Base-by-base conservation (phyloP, 2,113 vertebrate species). In the Pomatostomus ruficeps region DNA sequence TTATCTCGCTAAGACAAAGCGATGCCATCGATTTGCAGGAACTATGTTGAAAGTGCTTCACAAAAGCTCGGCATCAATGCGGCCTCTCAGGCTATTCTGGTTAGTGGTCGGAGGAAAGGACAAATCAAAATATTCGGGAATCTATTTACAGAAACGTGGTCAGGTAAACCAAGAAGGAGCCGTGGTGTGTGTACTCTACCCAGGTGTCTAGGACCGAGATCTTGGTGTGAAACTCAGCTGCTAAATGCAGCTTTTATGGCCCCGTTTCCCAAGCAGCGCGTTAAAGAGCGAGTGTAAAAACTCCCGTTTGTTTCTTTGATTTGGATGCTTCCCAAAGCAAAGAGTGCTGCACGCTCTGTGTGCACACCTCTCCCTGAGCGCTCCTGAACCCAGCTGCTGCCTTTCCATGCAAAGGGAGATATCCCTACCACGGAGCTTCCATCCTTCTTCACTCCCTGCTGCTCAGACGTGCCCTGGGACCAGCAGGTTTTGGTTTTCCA, bases 261-360 rank as follows among this genome's bases (percentile, higher is more conserved):
- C 36, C 58, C 16, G 54, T 85, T 95, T 66, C 93, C 75, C 58
- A 88, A 94, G 88, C 85, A 91, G 78, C 78, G 22, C 43, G 71
- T 76, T 93, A 81, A 89, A 81, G 43, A 81, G 40, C 4, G 12
- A 40, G 49, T 35, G 49, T 94, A 84, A 92, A 93, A 91, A 65
- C 58, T 89, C 52, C 52, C 59, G 63, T 62, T 94, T 54, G 33
- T 89, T 95, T 94, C 73, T 92, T 94, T 94, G 87, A 65, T 40
- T 95, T 96, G 94, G 84, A 95, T 88, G 62, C 78, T 75, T 95
- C 74, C 93, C 87, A 95, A 93, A 94, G 81, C 71, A 96, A 97
- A 95, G 91, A 76, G 28, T 85, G 78, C 78, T 87, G 9, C 57
- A 18, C 22, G 22, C 36, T 78, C 43, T 35, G 71, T 78, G 40